Conservation (phyloP, 2,113 vertebrate species). For the Catharus minimus region DNA sequence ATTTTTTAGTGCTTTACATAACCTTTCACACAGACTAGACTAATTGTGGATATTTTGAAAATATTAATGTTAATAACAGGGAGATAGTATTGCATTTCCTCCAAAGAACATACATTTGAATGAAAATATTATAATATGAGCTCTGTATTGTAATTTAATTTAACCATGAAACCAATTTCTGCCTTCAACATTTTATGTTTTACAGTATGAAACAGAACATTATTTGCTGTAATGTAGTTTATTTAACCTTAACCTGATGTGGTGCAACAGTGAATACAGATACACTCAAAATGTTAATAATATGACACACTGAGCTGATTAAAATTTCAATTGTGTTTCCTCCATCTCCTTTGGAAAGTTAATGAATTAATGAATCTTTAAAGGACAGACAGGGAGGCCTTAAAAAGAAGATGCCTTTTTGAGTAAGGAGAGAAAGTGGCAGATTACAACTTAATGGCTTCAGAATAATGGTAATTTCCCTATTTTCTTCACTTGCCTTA, state of each 20-base stretch:
- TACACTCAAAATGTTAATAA: conserved; percentile 72
- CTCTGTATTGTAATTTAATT: conserved; percentile 61
- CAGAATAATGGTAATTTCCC: conserved; percentile 86
- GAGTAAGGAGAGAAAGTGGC: conserved; percentile 80
- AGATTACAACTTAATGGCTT: conserved; percentile 87
- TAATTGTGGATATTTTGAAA: conserved; percentile 6
- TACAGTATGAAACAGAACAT: conserved; percentile 62
- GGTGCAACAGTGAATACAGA: conserved; percentile 65
- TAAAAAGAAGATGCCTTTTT: conserved; percentile 77
- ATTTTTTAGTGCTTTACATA: neutral
- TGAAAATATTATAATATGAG: conserved; percentile 34
- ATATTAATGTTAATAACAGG: neutral
- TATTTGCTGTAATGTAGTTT: conserved; percentile 70
- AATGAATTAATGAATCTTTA: conserved; percentile 90
- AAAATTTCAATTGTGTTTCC: conserved; percentile 77
- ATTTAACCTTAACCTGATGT: conserved; percentile 75
- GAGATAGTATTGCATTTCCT: conserved; percentile 6
- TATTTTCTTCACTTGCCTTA: conserved; percentile 84
- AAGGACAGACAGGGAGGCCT: conserved; percentile 81
- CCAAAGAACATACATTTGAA: conserved; percentile 33
- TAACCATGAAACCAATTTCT: conserved; percentile 66
- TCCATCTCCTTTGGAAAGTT: conserved; percentile 81
- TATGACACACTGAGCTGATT: conserved; percentile 73
- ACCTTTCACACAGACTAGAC: neutral
- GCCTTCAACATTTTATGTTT: conserved; percentile 66